phyloP scores from a whole-genome alignment of 2,797 vertebrate genomes.

The Helarctos malayanus region DNA sequence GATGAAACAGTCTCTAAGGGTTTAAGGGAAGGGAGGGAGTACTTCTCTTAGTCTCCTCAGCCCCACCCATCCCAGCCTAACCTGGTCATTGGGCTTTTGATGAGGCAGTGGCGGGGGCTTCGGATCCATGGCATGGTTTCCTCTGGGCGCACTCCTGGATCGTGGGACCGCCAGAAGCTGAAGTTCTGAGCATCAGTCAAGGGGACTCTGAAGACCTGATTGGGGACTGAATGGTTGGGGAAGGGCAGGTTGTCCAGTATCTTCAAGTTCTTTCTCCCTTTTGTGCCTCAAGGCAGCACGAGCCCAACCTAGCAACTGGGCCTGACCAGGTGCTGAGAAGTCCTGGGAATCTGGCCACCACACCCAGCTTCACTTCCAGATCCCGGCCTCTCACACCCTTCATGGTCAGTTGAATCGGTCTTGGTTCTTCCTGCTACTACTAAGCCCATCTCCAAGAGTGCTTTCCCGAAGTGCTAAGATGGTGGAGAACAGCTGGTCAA shows the following conservation, averaged over 20 bases:
- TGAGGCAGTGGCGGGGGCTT: constrained; percentile 85
- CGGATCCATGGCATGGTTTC: constrained; percentile 87
- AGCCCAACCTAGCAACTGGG: constrained; percentile 20
- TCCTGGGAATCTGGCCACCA: constrained; percentile 40
- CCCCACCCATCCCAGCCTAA: constrained; percentile 59
- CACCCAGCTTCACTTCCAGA: constrained; percentile 45
- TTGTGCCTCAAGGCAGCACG: background rate
- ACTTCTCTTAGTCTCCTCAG: background rate
- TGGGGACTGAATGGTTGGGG: constrained; percentile 88
- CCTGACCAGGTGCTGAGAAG: constrained; percentile 14
- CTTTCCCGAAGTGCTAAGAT: background rate
- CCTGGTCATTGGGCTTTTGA: constrained; percentile 92
- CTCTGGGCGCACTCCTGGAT: constrained; percentile 66
- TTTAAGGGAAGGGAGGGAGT: background rate
- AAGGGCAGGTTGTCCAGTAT: constrained; percentile 43
- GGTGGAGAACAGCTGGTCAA: background rate
- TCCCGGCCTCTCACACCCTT: constrained; percentile 56
- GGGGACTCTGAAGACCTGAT: constrained; percentile 90
- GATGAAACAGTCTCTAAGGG: background rate
- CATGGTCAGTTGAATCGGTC: constrained; percentile 38
- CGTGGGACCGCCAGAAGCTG: constrained; percentile 89
- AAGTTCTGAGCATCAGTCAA: constrained; percentile 91
- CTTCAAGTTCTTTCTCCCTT: background rate
- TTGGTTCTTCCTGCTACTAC: constrained; percentile 42
- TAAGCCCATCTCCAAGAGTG: background rate